phyloP scores from a whole-genome alignment of 2,888 invertebrate genomes.

The Chloroclystis v-ata region DNA sequence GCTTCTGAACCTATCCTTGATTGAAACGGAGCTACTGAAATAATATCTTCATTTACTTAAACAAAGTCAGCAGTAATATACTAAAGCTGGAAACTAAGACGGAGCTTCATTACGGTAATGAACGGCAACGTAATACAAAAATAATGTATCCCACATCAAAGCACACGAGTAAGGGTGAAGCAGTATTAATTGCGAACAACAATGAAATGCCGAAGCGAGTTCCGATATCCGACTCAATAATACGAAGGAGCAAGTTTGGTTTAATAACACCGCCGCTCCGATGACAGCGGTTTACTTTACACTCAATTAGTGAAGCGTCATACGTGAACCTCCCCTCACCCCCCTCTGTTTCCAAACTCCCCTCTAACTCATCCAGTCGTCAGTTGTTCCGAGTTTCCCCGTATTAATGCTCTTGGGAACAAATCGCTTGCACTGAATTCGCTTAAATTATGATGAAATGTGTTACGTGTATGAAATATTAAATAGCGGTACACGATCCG shows the following conservation, averaged over 20 bases:
- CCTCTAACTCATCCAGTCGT: conserved; percentile 29
- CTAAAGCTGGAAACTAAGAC: conserved; percentile 20
- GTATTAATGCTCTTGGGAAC: conserved; percentile 33
- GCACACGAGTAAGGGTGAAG: conserved; percentile 10
- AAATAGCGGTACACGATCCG: conserved; percentile 33
- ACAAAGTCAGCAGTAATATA: conserved; percentile 7
- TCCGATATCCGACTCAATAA: conserved; percentile 36
- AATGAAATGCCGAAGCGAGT: conserved; percentile 26
- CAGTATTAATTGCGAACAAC: conserved; percentile 28
- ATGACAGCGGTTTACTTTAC: conserved; percentile 58
- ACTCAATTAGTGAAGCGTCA: conserved; percentile 57
- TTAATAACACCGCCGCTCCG: conserved; percentile 47
- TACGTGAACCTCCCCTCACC: conserved; percentile 36
- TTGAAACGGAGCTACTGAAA: conserved; percentile 17
- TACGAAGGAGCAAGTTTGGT: conserved; percentile 44
- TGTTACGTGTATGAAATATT: conserved; percentile 36
- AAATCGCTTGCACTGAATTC: conserved; percentile 34
- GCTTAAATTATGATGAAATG: conserved; percentile 34
- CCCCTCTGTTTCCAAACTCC: conserved; percentile 13
- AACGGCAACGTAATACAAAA: conserved; percentile 24
- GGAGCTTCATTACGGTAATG: conserved; percentile 25
- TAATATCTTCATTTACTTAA: conserved; percentile 11
- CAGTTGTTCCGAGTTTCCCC: conserved; percentile 32
- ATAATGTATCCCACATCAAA: conserved; percentile 22
- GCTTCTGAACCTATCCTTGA: conserved; percentile 20